A percentile compares a stretch with the other conserved stretches of the same genome.
phyloP scores from a whole-genome alignment of 2,113 vertebrate genomes.

The Hyperoodon ampullatus region DNA sequence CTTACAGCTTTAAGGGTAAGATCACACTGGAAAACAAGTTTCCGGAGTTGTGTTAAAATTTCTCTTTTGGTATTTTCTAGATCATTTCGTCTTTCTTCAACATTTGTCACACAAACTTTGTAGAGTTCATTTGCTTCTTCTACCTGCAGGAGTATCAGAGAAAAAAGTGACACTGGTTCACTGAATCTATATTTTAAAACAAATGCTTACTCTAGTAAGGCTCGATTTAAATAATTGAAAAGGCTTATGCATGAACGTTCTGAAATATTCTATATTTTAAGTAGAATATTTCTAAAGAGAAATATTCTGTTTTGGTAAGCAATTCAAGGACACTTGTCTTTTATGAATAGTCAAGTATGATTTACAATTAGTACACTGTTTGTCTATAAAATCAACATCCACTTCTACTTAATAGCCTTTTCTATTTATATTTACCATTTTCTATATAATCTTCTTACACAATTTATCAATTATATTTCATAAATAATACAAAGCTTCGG shows the following conservation, averaged over 20 bases:
- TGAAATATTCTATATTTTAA: slow-evolving; percentile 41
- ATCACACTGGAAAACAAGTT: slow-evolving; percentile 97
- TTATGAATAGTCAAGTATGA: neutral
- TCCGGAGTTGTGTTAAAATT: slow-evolving; percentile 93
- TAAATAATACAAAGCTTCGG: slow-evolving; percentile 38
- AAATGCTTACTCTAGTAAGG: slow-evolving; percentile 30
- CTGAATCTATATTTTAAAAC: slow-evolving; percentile 43
- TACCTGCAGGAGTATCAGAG: slow-evolving; percentile 86
- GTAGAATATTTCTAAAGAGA: slow-evolving; percentile 40
- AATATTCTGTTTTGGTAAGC: slow-evolving; percentile 41
- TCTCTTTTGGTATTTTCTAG: slow-evolving; percentile 94
- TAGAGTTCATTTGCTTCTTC: slow-evolving; percentile 95
- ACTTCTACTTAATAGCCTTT: neutral
- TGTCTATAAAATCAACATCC: neutral
- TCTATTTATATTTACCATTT: slow-evolving; percentile 32
- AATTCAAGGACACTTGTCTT: slow-evolving; percentile 16
- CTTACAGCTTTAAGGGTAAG: slow-evolving; percentile 98
- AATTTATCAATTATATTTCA: slow-evolving; percentile 31
- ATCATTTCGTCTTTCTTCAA: slow-evolving; percentile 90
- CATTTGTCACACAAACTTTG: slow-evolving; percentile 92
- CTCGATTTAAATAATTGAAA: neutral
- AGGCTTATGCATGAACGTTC: neutral
- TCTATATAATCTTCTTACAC: neutral
- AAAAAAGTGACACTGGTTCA: neutral
- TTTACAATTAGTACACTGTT: neutral